Conservation (phyloP, 1,140 invertebrate genomes). For the Cydia splendana region DNA sequence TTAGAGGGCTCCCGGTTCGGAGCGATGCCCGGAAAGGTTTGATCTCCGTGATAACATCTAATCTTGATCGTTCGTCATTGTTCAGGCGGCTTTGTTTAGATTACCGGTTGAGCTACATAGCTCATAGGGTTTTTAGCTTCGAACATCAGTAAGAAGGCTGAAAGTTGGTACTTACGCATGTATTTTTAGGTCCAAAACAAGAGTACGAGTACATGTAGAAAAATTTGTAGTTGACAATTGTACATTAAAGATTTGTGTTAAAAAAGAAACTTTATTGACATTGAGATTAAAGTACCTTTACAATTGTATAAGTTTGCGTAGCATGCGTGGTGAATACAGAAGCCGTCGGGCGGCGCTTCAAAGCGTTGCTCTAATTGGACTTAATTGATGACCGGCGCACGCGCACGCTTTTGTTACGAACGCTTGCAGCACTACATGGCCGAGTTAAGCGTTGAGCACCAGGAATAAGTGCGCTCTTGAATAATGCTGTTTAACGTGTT, state of each 20-base stretch:
- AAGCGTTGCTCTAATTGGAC: constrained; percentile 57
- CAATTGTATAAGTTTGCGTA: background rate
- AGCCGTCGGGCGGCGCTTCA: constrained; percentile 49
- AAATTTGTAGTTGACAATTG: too few species aligned
- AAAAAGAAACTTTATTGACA: too few species aligned
- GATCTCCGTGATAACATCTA: background rate
- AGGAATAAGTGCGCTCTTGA: too few species aligned
- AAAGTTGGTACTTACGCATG: too few species aligned
- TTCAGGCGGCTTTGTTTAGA: background rate
- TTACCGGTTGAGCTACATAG: background rate
- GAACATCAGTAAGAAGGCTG: too few species aligned
- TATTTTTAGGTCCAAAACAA: too few species aligned
- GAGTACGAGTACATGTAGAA: too few species aligned
- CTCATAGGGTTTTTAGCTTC: background rate
- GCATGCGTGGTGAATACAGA: constrained; percentile 35
- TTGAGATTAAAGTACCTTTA: too few species aligned
- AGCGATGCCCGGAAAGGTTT: background rate
- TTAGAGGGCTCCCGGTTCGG: background rate
- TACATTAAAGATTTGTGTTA: too few species aligned
- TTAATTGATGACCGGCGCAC: constrained; percentile 59
- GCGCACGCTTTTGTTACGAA: constrained; percentile 35
- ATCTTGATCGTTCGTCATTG: constrained; percentile 8
- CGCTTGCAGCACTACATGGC: background rate
- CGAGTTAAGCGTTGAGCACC: too few species aligned
- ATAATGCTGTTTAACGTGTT: too few species aligned